Conservation (phyloP, 1,140 invertebrate genomes). For the Scylla paramamosain region DNA sequence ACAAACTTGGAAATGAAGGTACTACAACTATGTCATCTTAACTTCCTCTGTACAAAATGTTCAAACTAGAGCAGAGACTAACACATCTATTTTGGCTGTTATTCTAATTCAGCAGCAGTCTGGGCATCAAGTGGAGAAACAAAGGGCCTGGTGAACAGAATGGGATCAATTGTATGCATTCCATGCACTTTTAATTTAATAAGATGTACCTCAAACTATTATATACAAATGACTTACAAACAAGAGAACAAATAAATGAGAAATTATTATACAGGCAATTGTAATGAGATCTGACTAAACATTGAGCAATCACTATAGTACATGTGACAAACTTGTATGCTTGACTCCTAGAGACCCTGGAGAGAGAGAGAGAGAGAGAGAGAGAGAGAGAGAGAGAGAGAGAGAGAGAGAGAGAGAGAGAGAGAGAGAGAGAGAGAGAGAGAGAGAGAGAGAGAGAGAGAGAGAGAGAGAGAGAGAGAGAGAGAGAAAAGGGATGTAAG, state of each 20-base stretch:
- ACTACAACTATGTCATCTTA: background rate
- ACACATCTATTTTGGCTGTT: slow-evolving; percentile 2
- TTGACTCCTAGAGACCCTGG: background rate
- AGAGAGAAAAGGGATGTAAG: background rate
- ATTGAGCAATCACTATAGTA: slow-evolving; percentile 21
- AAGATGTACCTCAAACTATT: background rate
- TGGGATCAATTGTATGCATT: background rate
- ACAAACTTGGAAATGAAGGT: background rate
- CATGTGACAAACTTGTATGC: background rate
- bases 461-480: slow-evolving; percentile 21
- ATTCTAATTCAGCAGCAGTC: background rate
- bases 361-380: slow-evolving; percentile 29
- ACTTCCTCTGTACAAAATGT: background rate
- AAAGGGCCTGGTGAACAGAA: background rate
- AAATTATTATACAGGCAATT: background rate
- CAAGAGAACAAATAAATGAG: background rate
- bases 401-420: slow-evolving; percentile 15
- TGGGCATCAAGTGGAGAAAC: background rate
- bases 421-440: slow-evolving; percentile 14
- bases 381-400: slow-evolving; percentile 42
- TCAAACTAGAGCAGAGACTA: background rate
- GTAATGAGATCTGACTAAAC: background rate
- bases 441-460: slow-evolving; percentile 32
- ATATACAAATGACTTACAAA: background rate
- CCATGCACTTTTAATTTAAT: background rate